These are phyloP conservation scores for Casuarius casuarius DNA, from an alignment of 2,113 vertebrate genomes.

Conservation along the genomic window DNA sequence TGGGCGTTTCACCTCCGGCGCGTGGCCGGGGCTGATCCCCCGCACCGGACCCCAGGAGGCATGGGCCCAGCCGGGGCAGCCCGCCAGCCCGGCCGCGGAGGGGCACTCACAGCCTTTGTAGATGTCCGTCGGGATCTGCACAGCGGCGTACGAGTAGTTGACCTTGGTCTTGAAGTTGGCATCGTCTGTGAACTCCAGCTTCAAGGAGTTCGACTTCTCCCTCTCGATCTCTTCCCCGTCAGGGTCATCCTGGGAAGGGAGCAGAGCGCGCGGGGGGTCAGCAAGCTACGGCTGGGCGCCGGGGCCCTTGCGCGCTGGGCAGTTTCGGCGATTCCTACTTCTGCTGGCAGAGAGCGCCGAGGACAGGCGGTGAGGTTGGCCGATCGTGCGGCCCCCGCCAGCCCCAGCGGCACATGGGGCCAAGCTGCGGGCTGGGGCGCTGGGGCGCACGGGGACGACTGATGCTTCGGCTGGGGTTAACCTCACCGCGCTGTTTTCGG, in stretches of 20 bases:
- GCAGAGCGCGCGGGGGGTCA: background rate
- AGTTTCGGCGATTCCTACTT: too few relatives aligned
- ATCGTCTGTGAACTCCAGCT: constrained; percentile 93
- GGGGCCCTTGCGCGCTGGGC: fast-evolving
- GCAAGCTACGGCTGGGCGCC: background rate
- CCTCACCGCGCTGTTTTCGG: constrained; percentile 29
- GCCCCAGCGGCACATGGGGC: background rate
- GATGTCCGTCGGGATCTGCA: constrained; percentile 99
- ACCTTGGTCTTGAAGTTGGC: constrained; percentile 96
- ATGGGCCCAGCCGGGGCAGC: too few relatives aligned
- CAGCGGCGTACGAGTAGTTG: constrained; percentile 95
- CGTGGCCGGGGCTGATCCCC: background rate
- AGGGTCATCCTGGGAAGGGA: constrained; percentile 81
- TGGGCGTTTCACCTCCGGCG: too few relatives aligned
- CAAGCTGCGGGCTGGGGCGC: fast-evolving
- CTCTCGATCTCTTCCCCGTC: constrained; percentile 87
- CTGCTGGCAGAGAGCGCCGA: too few relatives aligned
- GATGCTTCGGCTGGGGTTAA: background rate
- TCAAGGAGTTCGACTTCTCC: constrained; percentile 84
- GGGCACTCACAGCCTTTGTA: constrained; percentile 98
- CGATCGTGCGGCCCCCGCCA: too few relatives aligned
- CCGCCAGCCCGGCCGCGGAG: background rate
- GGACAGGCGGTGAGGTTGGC: too few relatives aligned
- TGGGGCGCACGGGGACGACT: fast-evolving
- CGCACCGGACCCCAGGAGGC: background rate